Percentiles rank a stretch among this genome's conserved stretches.
Conservation (phyloP, 2,797 vertebrate species). For the Staurois parvus region DNA sequence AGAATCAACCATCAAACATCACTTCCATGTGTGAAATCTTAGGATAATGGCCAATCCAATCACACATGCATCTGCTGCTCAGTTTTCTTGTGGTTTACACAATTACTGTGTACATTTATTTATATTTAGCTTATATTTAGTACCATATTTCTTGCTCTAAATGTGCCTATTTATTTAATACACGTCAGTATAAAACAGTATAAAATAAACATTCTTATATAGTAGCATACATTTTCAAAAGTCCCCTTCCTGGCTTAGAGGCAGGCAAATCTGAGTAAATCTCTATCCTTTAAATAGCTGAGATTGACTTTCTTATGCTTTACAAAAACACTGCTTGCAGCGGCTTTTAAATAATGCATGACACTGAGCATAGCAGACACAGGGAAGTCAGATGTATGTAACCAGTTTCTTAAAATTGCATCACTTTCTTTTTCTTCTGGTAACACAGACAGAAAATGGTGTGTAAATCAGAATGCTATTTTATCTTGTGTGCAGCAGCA, state of each 20-base stretch:
- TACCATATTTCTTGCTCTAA: not conserved
- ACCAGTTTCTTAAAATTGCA: slow-evolving; percentile 15
- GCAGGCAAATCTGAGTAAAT: slow-evolving; percentile 6
- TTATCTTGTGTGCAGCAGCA: slow-evolving; percentile 7
- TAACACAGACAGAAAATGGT: slow-evolving; percentile 7
- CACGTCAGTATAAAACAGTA: not conserved
- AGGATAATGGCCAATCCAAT: too few species aligned
- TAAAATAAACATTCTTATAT: not conserved
- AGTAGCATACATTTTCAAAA: not conserved
- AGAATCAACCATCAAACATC: too few species aligned
- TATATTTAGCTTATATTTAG: too few species aligned
- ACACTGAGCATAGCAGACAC: slow-evolving; percentile 11
- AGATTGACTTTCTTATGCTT: slow-evolving; percentile 33
- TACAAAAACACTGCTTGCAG: slow-evolving; percentile 48
- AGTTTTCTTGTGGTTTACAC: too few species aligned
- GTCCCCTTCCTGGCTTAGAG: slow-evolving; percentile 7
- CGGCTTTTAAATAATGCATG: slow-evolving; percentile 53
- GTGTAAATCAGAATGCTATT: slow-evolving; percentile 23
- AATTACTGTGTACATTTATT: not conserved
- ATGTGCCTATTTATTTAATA: not conserved
- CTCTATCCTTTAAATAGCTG: slow-evolving; percentile 40
- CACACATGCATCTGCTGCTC: too few species aligned
- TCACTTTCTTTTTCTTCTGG: slow-evolving; percentile 26
- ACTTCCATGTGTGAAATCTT: too few species aligned
- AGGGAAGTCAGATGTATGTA: slow-evolving; percentile 33